Evolutionary conservation across 1,140 invertebrate genomes (phyloP).

Genomic region (Dermatophagoides farinae): DNA sequence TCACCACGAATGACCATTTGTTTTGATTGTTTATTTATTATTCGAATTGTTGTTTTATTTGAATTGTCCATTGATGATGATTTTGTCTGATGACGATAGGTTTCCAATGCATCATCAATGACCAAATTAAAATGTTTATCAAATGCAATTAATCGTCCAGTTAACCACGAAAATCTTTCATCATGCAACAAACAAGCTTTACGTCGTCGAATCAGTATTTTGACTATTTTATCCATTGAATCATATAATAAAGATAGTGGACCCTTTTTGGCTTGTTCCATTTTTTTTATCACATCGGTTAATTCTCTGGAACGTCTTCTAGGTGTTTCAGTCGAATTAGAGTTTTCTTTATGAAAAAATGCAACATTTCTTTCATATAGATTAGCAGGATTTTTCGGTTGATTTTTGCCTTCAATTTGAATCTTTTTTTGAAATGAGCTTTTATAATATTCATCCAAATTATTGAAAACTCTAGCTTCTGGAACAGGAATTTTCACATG

Average conservation of each 20-base stretch:
- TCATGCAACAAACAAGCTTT: not conserved
- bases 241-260: not conserved
- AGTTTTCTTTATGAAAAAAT: not conserved
- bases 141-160: slow-evolving; percentile 61
- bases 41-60: slow-evolving; percentile 28
- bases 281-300: not conserved
- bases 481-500: not conserved
- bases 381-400: too few relatives aligned
- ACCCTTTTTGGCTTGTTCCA: not conserved
- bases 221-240: not conserved
- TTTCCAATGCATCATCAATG: slow-evolving; percentile 60
- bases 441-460: slow-evolving; percentile 7
- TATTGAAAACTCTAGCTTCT: slow-evolving; percentile 5
- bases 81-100: not conserved
- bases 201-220: not conserved
- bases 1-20: slow-evolving; percentile 64
- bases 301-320: not conserved
- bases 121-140: slow-evolving; percentile 89
- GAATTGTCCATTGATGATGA: slow-evolving; percentile 9
- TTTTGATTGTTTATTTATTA: slow-evolving; percentile 36
- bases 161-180: slow-evolving; percentile 18
- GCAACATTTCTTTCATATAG: too few relatives aligned
- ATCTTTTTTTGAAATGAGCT: not conserved
- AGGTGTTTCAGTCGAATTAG: not conserved
- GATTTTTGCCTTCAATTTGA: not conserved